Conservation (phyloP, 2,888 invertebrate genomes). For the Sinodicranocentrus sp. region DNA sequence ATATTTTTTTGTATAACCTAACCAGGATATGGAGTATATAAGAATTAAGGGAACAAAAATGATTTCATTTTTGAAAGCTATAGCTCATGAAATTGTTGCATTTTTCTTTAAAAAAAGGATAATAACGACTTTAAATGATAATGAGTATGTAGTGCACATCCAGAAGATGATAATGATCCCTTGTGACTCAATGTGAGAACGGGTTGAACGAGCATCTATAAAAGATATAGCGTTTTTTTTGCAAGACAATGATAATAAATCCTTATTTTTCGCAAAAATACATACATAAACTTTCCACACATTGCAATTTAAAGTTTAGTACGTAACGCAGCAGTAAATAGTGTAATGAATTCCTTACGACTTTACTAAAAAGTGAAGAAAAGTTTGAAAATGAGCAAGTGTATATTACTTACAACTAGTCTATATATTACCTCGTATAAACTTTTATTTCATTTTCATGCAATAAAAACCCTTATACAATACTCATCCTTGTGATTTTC, state of each 20-base stretch:
- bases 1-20: background rate
- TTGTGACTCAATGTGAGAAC: slow-evolving; percentile 47
- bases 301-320: slow-evolving; percentile 33
- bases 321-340: slow-evolving; percentile 63
- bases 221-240: background rate
- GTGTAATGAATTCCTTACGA: slow-evolving; percentile 43
- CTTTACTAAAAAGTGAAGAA: slow-evolving; percentile 32
- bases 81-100: slow-evolving; percentile 32
- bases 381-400: slow-evolving; percentile 17
- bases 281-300: slow-evolving; percentile 8
- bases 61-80: slow-evolving; percentile 29
- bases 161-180: slow-evolving; percentile 33
- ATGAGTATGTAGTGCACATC: slow-evolving; percentile 14
- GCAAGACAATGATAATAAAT: background rate
- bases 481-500: background rate
- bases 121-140: slow-evolving; percentile 50
- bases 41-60: background rate
- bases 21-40: too few species aligned
- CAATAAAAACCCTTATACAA: background rate
- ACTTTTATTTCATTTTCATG: too few species aligned
- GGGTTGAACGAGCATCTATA: slow-evolving; percentile 26
- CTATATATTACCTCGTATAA: too few species aligned
- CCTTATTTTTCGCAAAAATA: slow-evolving; percentile 36
- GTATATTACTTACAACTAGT: too few species aligned
- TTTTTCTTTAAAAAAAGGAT: slow-evolving; percentile 25